Evolutionary conservation across 2,888 invertebrate species (phyloP).

Genomic region (Tanypteryx hageni): DNA sequence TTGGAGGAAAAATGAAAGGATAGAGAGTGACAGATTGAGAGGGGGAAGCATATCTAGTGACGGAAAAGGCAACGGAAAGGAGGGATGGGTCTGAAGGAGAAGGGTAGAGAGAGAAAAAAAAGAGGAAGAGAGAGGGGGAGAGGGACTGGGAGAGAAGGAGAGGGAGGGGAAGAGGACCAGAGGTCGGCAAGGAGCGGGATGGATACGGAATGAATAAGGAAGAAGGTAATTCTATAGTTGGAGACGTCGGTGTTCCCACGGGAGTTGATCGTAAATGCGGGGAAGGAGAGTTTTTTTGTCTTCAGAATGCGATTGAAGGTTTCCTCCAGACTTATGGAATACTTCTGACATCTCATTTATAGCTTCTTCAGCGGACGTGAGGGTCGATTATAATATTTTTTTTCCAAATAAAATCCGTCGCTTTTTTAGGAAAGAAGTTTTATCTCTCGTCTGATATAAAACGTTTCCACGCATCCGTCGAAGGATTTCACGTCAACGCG

Average conservation of each 20-base stretch:
- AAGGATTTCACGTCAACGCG: no score
- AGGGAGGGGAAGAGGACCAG: conserved; percentile 14
- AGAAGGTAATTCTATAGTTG: conserved; percentile 41
- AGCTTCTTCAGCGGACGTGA: neutral
- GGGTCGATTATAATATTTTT: neutral
- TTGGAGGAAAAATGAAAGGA: neutral
- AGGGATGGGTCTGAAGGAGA: neutral
- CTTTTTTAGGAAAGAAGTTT: no score
- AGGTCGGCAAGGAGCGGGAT: neutral
- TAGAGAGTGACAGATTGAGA: conserved; percentile 63
- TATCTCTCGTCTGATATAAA: no score
- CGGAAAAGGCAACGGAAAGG: conserved; percentile 66
- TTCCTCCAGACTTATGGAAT: neutral
- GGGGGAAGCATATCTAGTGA: neutral
- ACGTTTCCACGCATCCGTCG: no score
- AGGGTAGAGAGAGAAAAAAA: neutral
- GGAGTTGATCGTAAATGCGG: conserved; percentile 50
- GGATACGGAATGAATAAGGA: conserved; percentile 38
- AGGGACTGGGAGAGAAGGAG: conserved; percentile 65
- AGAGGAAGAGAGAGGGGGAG: neutral
- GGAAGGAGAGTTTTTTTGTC: neutral
- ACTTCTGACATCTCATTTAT: neutral
- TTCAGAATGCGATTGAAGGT: conserved; percentile 31
- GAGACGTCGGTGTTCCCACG: neutral
- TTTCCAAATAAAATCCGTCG: neutral